These are phyloP conservation scores for Dastarcus helophoroides DNA, from an alignment of 2,888 invertebrate genomes.

Conservation along the genomic window DNA sequence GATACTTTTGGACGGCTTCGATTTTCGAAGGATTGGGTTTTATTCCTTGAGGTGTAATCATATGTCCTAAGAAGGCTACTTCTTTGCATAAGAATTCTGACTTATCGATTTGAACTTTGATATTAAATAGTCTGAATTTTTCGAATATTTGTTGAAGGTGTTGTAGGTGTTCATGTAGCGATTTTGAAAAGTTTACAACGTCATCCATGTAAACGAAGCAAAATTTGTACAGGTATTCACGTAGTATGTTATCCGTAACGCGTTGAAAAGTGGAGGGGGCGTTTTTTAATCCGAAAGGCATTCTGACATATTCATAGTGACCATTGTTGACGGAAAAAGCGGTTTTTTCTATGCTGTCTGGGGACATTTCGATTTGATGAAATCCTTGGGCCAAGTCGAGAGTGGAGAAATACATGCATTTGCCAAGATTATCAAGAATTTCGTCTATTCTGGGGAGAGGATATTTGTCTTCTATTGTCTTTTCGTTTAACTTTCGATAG, in stretches of 20 bases:
- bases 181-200: constrained; percentile 15
- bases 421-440: constrained; percentile 19
- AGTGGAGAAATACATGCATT: constrained; percentile 17
- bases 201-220: constrained; percentile 19
- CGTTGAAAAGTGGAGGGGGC: constrained; percentile 16
- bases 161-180: constrained; percentile 9
- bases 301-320: constrained; percentile 14
- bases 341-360: constrained; percentile 14
- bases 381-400: constrained; percentile 15
- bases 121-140: constrained; percentile 5
- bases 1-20: constrained; percentile 13
- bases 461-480: too few species aligned
- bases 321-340: constrained; percentile 13
- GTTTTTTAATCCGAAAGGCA: constrained; percentile 16
- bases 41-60: constrained; percentile 15
- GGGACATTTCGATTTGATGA: constrained; percentile 14
- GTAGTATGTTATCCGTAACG: constrained; percentile 14
- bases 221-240: constrained; percentile 10
- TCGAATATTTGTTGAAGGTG: constrained; percentile 6
- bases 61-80: constrained; percentile 14
- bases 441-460: constrained; percentile 20
- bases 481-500: too few species aligned
- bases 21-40: constrained; percentile 12
- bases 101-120: constrained; percentile 14
- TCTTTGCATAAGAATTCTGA: too few species aligned